Base-by-base conservation (phyloP, 2,797 vertebrate species). In the Chloroceryle amazona region DNA sequence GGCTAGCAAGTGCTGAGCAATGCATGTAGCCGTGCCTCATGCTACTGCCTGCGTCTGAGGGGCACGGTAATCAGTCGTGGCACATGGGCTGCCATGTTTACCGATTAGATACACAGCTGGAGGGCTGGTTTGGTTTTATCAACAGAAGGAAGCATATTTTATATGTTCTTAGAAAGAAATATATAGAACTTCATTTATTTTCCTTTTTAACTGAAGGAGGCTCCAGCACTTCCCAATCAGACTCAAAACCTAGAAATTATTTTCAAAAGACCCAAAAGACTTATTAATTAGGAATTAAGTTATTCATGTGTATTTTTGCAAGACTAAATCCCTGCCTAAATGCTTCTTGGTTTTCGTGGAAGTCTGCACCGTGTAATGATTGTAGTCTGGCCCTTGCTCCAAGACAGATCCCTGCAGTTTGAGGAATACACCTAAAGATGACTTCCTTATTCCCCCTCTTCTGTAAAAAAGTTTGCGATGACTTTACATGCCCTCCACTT, bases 71-170 rank as follows among this genome's bases (percentile, higher is more conserved):
- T 96, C 91, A 89, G 79, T 13, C 31, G 9, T 89, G 89, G 89
- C 96, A 96, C 91, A 96, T 10, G 79, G 65, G 47, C 92, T 86
- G 79, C 79, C 86, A 83, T 58, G 89, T 86, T 85, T 91, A 86
- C 89, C 67, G 95, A 97, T 95, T 89, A 97, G 95, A 96, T 94
- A 89, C 79, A 86, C 94, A 96, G 95, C 95, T 83, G 91, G 49
- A 94, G 65, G 91, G 28, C 33, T 94, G 79, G 75, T 52, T 96
- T 95, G 87, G 88, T 89, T 92, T 92, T 81, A 87, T 76, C 95
- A 92, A 85, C 74, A 93, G 49, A 83, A 93, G 28, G 6, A 81
- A 82, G 8, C 47, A 13, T 80, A 92, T 82, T 91, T 92, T 82
- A 41, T 52, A 23, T n/a, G 14, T 73, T 55, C 42, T 79, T 83